Conservation (phyloP, 2,888 invertebrate species). For the Dolichopus griseipennis region DNA sequence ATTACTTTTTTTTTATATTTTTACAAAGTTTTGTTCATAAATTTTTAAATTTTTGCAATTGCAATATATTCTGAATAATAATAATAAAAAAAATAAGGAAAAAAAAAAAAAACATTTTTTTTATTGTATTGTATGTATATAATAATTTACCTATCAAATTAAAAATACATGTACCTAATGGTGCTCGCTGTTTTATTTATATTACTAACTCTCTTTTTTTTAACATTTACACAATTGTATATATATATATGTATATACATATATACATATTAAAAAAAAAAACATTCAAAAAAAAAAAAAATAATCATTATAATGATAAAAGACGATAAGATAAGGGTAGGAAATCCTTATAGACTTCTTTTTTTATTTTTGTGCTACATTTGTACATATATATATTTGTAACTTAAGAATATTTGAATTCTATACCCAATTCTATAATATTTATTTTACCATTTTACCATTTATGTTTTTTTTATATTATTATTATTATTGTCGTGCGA, state of each 20-base stretch:
- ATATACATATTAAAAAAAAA: too few relatives aligned
- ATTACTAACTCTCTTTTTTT: background rate
- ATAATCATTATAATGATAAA: slow-evolving; percentile 6
- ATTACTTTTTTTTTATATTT: too few relatives aligned
- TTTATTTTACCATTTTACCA: background rate
- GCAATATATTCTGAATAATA: background rate
- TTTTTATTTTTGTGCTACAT: background rate
- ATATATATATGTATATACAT: too few relatives aligned
- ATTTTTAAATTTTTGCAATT: background rate
- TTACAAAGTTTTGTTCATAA: too few relatives aligned
- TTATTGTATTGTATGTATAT: background rate
- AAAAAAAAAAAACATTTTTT: background rate
- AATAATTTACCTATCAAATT: slow-evolving; percentile 6
- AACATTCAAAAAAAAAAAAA: background rate
- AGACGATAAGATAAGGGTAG: background rate
- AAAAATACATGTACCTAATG: slow-evolving; percentile 4
- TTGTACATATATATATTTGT: too few relatives aligned
- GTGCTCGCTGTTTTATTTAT: background rate
- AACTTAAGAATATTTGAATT: background rate
- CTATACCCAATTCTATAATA: background rate
- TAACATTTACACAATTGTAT: too few relatives aligned
- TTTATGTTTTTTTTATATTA: background rate
- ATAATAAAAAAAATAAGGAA: too few relatives aligned
- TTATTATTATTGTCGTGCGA: background rate
- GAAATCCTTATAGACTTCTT: background rate